A percentile compares a stretch with the other conserved stretches of the same genome.
Evolutionary conservation across 2,888 invertebrate genomes (phyloP).

Genomic region (Drosophila nr. fundita): DNA sequence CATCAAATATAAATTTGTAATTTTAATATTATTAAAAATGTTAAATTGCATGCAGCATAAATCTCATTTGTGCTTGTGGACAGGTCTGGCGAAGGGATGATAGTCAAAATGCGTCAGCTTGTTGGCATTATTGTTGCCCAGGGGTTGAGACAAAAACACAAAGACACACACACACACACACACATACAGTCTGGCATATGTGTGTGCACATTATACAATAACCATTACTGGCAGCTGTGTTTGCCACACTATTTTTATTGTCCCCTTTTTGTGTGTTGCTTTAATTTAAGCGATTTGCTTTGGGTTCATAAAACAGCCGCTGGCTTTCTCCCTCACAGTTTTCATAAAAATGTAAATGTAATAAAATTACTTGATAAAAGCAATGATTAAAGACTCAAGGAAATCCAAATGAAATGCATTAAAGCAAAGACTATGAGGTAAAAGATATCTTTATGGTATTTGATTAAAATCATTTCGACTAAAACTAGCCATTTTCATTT

Average conservation of each 20-base stretch:
- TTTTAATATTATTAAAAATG: slow-evolving; percentile 80
- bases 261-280: slow-evolving; percentile 57
- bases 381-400: slow-evolving; percentile 11
- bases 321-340: slow-evolving; percentile 45
- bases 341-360: slow-evolving; percentile 51
- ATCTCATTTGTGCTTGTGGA: slow-evolving; percentile 61
- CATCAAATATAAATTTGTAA: slow-evolving; percentile 72
- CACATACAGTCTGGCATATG: slow-evolving; percentile 4
- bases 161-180: slow-evolving; percentile 11
- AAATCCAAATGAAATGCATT: slow-evolving; percentile 14
- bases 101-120: slow-evolving; percentile 56
- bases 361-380: slow-evolving; percentile 48
- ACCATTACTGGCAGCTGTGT: slow-evolving; percentile 76
- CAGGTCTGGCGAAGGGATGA: slow-evolving; percentile 16
- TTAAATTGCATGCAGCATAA: slow-evolving; percentile 72
- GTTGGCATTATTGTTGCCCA: slow-evolving; percentile 50
- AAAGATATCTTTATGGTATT: neutral
- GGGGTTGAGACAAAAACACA: slow-evolving; percentile 54
- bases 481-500: neutral
- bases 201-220: slow-evolving; percentile 60
- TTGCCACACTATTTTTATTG: slow-evolving; percentile 77
- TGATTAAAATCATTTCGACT: neutral
- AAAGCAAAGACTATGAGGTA: neutral
- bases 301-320: slow-evolving; percentile 65
- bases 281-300: slow-evolving; percentile 78